Base-by-base conservation (phyloP, 2,797 vertebrate genomes). In the Acanthurus tractus region DNA sequence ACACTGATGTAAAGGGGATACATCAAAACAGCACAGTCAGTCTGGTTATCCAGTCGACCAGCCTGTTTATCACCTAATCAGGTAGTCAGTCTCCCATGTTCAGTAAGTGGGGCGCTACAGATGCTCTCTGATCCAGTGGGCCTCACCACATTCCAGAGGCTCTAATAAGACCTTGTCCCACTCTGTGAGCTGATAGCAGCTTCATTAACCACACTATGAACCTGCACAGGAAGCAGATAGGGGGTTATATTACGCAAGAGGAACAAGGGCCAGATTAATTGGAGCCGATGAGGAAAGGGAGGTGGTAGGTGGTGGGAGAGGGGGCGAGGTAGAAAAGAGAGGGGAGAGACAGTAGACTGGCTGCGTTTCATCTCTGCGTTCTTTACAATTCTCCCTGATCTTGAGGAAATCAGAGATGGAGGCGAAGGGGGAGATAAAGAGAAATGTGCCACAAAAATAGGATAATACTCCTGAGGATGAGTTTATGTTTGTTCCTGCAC, bases 131-230 rank as follows among this genome's bases (percentile, higher is more conserved):
- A 86, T 89, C 87, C 75, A 75, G 25, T 23, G 65, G 77, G 63
- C 73, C 80, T 83, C 17, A 36, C 77, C 70, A 79, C 88, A 88
- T 88, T 92, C 84, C 90, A 58, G 61, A 25, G 66, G 75, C 80
- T 92, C 83, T 91, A 92, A 89, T 84, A 89, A 89, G 88, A 88
- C 85, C 79, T 6, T 50, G 81, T 83, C 76, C 64, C 7, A 44
- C 79, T 78, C 86, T 72, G 70, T 50, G 84, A 82, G 86, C 79
- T 84, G 81, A 91, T 89, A 79, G 80, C 78, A 0, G 84, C 89
- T 91, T 93, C 85, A 91, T 92, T 92, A 93, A 89, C 87, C 90
- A 90, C 76, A 79, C 82, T 20, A 54, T 91, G 85, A 93, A 90
- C 83, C 79, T 86, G 79, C 79, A 75, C 88, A 88, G 86, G 88